Evolutionary conservation across 2,888 invertebrate species (phyloP), one percentile per base, ranked within the genome.

Genomic region (Tubulanus polymorphus): DNA sequence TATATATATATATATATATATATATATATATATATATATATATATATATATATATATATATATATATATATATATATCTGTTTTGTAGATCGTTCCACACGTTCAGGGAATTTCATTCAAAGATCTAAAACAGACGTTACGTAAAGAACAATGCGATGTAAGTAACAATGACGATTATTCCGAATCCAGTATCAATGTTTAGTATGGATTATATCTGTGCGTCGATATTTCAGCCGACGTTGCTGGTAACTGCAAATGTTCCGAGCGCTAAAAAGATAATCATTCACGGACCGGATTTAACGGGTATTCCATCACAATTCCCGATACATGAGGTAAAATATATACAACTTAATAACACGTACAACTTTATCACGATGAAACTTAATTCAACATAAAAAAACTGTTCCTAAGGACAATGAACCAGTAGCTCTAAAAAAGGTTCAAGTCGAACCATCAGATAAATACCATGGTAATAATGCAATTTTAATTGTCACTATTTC

Each of bases 91-190:
- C 26, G 95, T 96, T 0, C 97, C 99, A 67, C 94, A 93, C 75
- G 96, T 99, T 0, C 94, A 97, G 73, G 97, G 97, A 20, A 93
- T 99, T 57, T 96, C 95, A 89, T 97, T 99, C 76, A 99, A 99
- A 81, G 99, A 99, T 81, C 82, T 99, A 25, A 99, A 99, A 73
- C 97, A 99, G 81, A 97, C 97, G 63, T 81, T 99, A 61, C 85
- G 97, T 53, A 99, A 99, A 76, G 99, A 99, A 76, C 99, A 99
- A 75, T 99, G 97, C 74, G 99, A 99, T 80, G 95, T 83, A 67
- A 75, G 81, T 69, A 5, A 2, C n/a, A n/a, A n/a, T 32, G 35
- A 10, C 10, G 35, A n/a, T n/a, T n/a, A n/a, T n/a, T n/a, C n/a
- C n/a, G n/a, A n/a, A 37, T n/a, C 12, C 18, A 46, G 18, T 46